phyloP scores from a whole-genome alignment of 2,888 invertebrate genomes.

The Eumacrocentrus americanus region DNA sequence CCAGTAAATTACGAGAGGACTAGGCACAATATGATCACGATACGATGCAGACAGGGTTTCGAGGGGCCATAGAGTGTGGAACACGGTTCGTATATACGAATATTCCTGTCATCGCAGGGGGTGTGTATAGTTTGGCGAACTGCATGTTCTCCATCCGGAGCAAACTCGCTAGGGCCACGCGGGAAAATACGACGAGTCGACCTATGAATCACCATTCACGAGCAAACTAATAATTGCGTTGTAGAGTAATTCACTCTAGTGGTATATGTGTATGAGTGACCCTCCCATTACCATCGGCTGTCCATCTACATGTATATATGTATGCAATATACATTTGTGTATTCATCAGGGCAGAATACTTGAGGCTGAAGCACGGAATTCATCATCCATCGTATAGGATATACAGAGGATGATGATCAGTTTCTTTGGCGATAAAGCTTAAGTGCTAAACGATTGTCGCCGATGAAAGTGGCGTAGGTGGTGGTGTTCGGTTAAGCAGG shows the following conservation, averaged over 20 bases:
- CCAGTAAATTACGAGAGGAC: conserved; percentile 38
- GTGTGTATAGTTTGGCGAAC: conserved; percentile 39
- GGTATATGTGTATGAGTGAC: not conserved
- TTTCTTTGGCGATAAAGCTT: conserved; percentile 1
- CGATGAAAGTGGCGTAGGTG: conserved; percentile 29
- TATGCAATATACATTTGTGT: no score
- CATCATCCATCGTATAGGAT: no score
- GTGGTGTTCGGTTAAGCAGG: conserved; percentile 41
- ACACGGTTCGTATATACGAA: conserved; percentile 55
- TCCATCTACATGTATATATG: no score
- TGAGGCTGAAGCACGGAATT: no score
- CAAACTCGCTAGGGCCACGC: conserved; percentile 46
- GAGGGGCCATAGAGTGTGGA: conserved; percentile 44
- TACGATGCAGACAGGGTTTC: conserved; percentile 45
- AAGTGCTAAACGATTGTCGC: conserved; percentile 11
- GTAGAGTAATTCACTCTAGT: conserved; percentile 4
- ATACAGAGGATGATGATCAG: not conserved
- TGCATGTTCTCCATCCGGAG: conserved; percentile 55
- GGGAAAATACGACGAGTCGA: conserved; percentile 55
- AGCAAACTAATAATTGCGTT: not conserved
- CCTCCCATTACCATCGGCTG: no score
- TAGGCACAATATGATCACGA: conserved; percentile 52
- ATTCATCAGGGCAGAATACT: no score
- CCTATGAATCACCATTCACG: conserved; percentile 54
- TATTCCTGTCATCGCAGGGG: conserved; percentile 53